A percentile compares a stretch with the other conserved stretches of the same genome.
These are phyloP conservation scores for Pseudorhombus dupliciocellatus DNA, from an alignment of 2,113 vertebrate genomes.

Conservation along the genomic window DNA sequence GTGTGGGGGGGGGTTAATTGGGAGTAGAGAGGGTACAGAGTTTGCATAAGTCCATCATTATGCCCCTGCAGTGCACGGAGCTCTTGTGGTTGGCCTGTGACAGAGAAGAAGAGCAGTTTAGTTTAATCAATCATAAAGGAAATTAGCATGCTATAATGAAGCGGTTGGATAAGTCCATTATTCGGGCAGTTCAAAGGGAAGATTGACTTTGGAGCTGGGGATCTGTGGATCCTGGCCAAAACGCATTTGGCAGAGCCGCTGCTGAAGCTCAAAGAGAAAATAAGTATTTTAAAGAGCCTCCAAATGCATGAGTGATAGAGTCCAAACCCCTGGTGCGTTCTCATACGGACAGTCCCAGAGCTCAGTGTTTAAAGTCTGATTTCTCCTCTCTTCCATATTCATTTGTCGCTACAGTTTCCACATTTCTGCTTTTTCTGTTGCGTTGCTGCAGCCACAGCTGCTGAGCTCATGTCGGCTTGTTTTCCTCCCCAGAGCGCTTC, in stretches of 20 bases:
- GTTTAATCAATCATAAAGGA: conserved; percentile 79
- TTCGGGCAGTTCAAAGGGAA: conserved; percentile 68
- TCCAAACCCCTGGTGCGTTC: too few species aligned
- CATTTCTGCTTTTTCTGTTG: background rate
- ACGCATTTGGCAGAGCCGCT: conserved; percentile 33
- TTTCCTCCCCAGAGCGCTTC: background rate
- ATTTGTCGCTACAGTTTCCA: background rate
- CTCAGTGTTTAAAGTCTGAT: background rate
- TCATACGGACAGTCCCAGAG: background rate
- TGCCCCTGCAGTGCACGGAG: conserved; percentile 50
- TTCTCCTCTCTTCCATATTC: background rate
- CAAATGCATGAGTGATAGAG: conserved; percentile 17
- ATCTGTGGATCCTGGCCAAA: background rate
- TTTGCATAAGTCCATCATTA: conserved; percentile 59
- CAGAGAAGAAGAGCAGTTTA: conserved; percentile 54
- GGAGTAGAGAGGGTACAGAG: conserved; percentile 35
- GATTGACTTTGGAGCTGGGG: conserved; percentile 52
- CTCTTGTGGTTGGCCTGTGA: conserved; percentile 54
- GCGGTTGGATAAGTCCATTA: conserved; percentile 65
- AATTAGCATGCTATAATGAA: conserved; percentile 80
- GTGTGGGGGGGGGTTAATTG: conserved; percentile 23
- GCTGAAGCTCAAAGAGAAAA: conserved; percentile 30
- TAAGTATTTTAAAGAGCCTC: conserved; percentile 41
- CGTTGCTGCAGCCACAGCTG: conserved; percentile 15
- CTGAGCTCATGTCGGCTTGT: conserved; percentile 19